A percentile compares a stretch with the other conserved stretches of the same genome.
Evolutionary conservation across 2,113 vertebrate genomes (phyloP).

Genomic region (Maccullochella peelii): DNA sequence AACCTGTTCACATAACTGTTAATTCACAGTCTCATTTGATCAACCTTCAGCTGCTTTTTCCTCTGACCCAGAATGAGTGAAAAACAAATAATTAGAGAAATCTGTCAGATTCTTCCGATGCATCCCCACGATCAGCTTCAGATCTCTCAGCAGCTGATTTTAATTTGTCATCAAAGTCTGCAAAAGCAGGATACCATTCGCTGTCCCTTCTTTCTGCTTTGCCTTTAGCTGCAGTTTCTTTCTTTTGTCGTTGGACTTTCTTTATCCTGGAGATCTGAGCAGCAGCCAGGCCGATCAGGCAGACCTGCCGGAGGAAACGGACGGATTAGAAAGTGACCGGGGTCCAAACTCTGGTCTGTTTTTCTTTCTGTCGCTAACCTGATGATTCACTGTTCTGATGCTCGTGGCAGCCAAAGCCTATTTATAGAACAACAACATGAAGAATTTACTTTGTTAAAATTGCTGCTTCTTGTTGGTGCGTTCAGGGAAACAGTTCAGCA

Average conservation of each 20-base stretch:
- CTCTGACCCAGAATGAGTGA: neutral
- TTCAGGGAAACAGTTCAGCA: no score
- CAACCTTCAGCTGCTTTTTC: neutral
- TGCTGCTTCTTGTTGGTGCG: no score
- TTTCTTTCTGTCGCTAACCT: neutral
- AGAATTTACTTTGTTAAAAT: no score
- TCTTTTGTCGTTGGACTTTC: conserved; percentile 6
- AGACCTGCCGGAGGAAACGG: conserved; percentile 51
- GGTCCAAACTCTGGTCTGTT: neutral
- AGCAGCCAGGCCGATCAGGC: conserved; percentile 66
- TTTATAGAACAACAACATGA: neutral
- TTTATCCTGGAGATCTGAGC: conserved; percentile 71
- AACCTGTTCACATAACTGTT: neutral
- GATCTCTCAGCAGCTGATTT: neutral
- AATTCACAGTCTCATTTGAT: conserved; percentile 14
- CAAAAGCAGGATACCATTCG: conserved; percentile 66
- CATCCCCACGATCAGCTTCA: neutral
- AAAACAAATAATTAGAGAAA: no score
- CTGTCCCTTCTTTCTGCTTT: conserved; percentile 50
- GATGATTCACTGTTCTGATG: neutral
- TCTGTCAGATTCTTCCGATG: neutral
- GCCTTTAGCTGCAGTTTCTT: neutral
- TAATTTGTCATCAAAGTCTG: conserved; percentile 56
- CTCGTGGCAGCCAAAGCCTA: neutral
- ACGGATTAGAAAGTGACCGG: neutral